A percentile compares a stretch with the other conserved stretches of the same genome.
Conservation (phyloP, 2,113 vertebrate genomes). For the Thalassarche chlororhynchos region DNA sequence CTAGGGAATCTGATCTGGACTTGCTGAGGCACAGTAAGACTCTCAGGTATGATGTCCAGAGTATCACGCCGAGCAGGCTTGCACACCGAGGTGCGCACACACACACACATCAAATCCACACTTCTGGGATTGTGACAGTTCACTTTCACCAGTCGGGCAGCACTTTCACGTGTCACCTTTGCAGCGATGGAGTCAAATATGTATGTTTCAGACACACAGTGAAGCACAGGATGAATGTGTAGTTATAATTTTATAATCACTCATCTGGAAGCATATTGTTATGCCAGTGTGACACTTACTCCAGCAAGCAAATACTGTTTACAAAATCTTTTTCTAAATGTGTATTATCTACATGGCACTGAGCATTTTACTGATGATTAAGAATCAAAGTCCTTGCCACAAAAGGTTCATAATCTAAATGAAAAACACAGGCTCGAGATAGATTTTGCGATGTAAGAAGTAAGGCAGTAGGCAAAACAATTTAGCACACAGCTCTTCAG, state of each 20-base stretch:
- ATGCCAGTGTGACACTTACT: not conserved
- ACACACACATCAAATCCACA: not conserved
- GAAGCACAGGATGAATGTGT: not conserved
- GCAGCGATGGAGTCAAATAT: not conserved
- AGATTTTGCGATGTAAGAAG: not conserved
- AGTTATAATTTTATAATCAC: not conserved
- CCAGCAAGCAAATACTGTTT: not conserved
- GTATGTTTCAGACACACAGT: not conserved
- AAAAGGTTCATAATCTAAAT: not conserved
- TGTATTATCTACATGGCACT: not conserved
- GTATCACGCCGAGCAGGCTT: not conserved
- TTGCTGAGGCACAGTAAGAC: not conserved
- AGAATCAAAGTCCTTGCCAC: not conserved
- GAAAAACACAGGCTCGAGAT: not conserved
- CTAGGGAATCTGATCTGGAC: not conserved
- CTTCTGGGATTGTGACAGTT: not conserved
- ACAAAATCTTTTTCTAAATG: not conserved
- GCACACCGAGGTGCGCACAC: not conserved
- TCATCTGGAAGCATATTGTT: not conserved
- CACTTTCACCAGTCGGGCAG: not conserved
- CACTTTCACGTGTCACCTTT: not conserved
- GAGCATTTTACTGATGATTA: not conserved
- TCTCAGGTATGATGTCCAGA: not conserved
- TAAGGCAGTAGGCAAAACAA: not conserved
- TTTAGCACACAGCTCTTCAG: not conserved